Conservation (phyloP, 2,888 invertebrate genomes). For the Endomychus coccineus region DNA sequence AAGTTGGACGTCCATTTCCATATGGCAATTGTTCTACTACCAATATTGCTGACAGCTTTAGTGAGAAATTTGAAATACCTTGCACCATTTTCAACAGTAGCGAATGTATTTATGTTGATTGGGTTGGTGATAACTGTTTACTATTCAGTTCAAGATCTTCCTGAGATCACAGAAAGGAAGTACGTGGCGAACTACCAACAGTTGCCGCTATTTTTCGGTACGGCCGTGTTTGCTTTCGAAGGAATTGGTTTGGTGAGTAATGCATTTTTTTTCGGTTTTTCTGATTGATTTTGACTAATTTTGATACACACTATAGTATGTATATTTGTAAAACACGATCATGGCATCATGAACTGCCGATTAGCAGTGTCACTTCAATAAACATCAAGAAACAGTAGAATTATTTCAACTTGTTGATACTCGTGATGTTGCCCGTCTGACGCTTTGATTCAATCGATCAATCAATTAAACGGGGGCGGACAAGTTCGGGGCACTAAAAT, state of each 20-base stretch:
- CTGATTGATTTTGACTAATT: too few species aligned
- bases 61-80: conserved; percentile 70
- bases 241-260: conserved; percentile 78
- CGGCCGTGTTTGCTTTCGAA: conserved; percentile 94
- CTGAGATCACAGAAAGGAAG: conserved; percentile 51
- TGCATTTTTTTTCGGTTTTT: too few species aligned
- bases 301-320: too few species aligned
- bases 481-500: too few species aligned
- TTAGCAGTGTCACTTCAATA: too few species aligned
- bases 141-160: conserved; percentile 66
- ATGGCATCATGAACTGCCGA: too few species aligned
- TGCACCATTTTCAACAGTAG: conserved; percentile 69
- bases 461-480: too few species aligned
- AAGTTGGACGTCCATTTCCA: conserved; percentile 59
- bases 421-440: too few species aligned
- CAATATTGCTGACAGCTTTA: conserved; percentile 65
- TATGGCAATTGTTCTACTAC: conserved; percentile 66
- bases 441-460: too few species aligned
- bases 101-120: conserved; percentile 67
- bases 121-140: conserved; percentile 74
- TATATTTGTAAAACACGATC: too few species aligned
- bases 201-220: conserved; percentile 88
- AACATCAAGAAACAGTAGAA: too few species aligned
- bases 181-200: conserved; percentile 53
- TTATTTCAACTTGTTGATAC: too few species aligned